These are phyloP conservation scores for Prolemur simus DNA, from an alignment of 2,113 vertebrate species.

Conservation along the genomic window DNA sequence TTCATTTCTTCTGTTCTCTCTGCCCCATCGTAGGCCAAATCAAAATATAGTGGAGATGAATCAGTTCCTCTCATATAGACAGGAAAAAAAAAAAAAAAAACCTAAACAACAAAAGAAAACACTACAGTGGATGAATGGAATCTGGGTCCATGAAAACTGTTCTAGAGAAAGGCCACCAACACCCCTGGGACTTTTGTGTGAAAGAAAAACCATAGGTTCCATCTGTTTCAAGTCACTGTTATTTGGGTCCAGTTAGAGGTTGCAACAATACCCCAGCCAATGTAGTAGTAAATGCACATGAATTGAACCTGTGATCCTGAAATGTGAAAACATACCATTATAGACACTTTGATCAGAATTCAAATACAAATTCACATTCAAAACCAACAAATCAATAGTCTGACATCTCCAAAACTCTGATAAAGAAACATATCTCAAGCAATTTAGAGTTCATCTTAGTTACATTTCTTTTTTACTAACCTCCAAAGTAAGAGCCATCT, in stretches of 20 bases:
- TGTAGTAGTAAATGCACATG: background rate
- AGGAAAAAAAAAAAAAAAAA: background rate
- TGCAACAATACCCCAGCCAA: background rate
- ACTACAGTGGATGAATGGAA: background rate
- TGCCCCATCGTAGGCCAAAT: background rate
- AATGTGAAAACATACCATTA: background rate
- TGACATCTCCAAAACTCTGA: background rate
- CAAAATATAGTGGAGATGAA: background rate
- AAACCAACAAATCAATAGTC: background rate
- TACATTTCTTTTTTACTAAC: conserved; percentile 82
- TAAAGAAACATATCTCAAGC: background rate
- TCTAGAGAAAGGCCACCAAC: background rate
- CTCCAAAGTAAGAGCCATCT: conserved; percentile 98
- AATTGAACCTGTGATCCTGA: background rate
- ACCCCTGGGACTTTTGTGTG: background rate
- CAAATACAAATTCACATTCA: background rate
- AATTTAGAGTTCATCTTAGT: background rate
- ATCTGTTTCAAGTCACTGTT: background rate
- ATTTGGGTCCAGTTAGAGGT: background rate
- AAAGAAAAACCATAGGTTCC: background rate
- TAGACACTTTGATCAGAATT: background rate
- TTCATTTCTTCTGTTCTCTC: background rate
- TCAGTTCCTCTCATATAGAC: background rate
- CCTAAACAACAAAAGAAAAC: background rate
- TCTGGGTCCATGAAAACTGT: background rate